Conservation (phyloP, 2,888 invertebrate species). For the Drosophila pseudotalamancana region DNA sequence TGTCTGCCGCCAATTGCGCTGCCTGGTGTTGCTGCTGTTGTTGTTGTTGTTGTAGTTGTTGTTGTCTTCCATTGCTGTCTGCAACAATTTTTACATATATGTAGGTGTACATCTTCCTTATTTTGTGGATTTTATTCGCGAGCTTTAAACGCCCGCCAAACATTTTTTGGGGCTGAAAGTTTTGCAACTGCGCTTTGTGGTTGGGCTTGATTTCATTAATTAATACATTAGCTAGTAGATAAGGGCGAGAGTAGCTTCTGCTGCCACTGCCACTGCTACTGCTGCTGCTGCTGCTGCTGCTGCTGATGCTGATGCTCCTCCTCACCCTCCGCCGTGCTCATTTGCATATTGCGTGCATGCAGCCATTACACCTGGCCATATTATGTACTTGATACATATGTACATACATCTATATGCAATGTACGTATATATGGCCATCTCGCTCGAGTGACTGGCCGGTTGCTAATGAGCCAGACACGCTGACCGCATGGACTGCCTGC, state of each 20-base stretch:
- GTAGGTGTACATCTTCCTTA: background rate
- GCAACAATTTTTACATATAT: slow-evolving; percentile 38
- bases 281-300: background rate
- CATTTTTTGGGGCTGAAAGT: slow-evolving; percentile 35
- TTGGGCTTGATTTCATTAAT: slow-evolving; percentile 56
- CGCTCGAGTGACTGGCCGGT: slow-evolving; percentile 22
- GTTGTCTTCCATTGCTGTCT: slow-evolving; percentile 61
- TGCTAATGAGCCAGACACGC: slow-evolving; percentile 52
- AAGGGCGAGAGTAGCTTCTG: slow-evolving; percentile 34
- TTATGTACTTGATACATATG: slow-evolving; percentile 35
- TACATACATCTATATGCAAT: background rate
- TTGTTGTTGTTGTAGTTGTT: slow-evolving; percentile 44
- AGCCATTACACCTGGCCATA: slow-evolving; percentile 66
- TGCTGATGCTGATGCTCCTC: background rate
- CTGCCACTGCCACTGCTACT: background rate
- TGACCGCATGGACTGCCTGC: slow-evolving; percentile 22
- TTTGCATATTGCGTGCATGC: slow-evolving; percentile 73
- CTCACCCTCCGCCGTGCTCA: slow-evolving; percentile 20
- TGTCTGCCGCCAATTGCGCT: slow-evolving; percentile 76
- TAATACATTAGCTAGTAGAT: slow-evolving; percentile 58
- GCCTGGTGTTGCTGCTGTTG: slow-evolving; percentile 33
- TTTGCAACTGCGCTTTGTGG: slow-evolving; percentile 35
- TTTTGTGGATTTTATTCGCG: slow-evolving; percentile 22
- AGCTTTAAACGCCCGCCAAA: slow-evolving; percentile 45
- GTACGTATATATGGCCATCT: slow-evolving; percentile 32